Evolutionary conservation across 1,140 invertebrate genomes (phyloP), one percentile per base, ranked within the genome.

Genomic region (Apis florea): DNA sequence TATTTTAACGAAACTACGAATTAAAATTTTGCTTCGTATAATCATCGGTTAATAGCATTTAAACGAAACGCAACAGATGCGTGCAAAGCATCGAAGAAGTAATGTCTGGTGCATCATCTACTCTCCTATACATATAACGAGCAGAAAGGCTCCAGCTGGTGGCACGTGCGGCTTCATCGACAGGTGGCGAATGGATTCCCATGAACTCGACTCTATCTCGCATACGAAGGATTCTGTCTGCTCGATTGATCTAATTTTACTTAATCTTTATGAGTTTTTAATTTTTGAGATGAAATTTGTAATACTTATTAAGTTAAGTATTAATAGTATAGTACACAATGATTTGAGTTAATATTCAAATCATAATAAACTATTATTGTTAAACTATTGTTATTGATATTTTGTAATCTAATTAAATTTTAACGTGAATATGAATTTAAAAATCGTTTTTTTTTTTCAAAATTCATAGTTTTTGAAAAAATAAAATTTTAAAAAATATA

Each of bases 141-240:
- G 49, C 24, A 47, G 26, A 56, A 31, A n/a, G 53, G 66, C 49
- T 75, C 81, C 81, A 83, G 81, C 49, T 83, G 81, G 71, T 83
- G 78, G 82, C 82, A 79, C 82, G 82, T 83, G 82, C 82, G 75
- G 71, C 53, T 54, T 12, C 70, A 78, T 79, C 82, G 82, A 83
- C 82, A 83, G 77, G 82, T 83, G 82, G 82, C 66, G 56, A 79
- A 72, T 72, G 82, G 58, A 54, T 58, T 21, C 64, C 58, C 59
- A 49, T 53, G 64, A 67, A n/a, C 31, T 53, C 15, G 47, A 59
- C 21, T 17, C 21, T 53, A 31, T 69, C 64, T 56, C n/a, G 64
- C 64, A 75, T 12, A 31, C 53, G 12, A 47, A 15, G 17, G 47
- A 51, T 63, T 74, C 47, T 63, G 31, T 4, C 26, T 15, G 19